These are phyloP conservation scores for Pristis pectinata DNA, from an alignment of 2,797 vertebrate species.

Conservation along the genomic window DNA sequence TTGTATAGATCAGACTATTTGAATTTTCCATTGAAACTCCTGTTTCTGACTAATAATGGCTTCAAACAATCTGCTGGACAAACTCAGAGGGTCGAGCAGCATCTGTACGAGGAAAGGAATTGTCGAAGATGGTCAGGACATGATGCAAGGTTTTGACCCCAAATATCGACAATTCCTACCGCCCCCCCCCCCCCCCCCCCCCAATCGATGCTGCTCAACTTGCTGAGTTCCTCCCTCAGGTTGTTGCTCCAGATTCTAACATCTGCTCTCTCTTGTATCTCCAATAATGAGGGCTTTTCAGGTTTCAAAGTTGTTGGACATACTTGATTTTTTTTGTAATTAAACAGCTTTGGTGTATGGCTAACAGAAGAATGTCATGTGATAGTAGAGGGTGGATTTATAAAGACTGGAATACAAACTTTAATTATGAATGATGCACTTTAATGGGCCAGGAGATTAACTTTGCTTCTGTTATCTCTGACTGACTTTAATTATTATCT, in stretches of 20 bases:
- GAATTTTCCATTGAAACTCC: neutral
- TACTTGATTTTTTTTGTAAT: neutral
- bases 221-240: no score
- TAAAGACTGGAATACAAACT: neutral
- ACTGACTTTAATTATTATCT: neutral
- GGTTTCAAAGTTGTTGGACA: neutral
- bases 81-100: no score
- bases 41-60: neutral
- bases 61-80: no score
- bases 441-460: neutral
- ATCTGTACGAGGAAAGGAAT: no score
- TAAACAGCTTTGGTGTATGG: neutral
- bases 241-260: no score
- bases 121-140: no score
- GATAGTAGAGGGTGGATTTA: neutral
- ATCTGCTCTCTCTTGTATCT: no score
- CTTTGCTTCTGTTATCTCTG: neutral
- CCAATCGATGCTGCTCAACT: no score
- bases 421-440: neutral
- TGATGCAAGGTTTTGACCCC: no score
- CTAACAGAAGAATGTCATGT: neutral
- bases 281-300: no score
- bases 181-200: no score
- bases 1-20: neutral
- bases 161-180: no score